Conservation (phyloP, 2,113 vertebrate genomes). For the Serinus canaria region DNA sequence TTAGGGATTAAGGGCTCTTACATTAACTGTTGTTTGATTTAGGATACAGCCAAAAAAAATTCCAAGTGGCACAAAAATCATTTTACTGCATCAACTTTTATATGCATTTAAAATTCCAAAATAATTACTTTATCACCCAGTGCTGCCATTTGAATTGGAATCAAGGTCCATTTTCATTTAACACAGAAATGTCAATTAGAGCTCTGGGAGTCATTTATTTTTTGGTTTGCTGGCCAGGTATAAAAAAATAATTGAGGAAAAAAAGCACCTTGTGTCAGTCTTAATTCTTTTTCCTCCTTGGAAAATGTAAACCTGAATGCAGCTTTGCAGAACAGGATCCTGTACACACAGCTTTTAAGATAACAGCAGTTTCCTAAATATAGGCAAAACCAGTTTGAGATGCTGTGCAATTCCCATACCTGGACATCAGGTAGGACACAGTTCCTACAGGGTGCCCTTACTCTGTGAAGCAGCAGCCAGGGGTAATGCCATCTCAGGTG, state of each 20-base stretch:
- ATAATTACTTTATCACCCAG: slow-evolving; percentile 50
- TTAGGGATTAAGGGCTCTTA: slow-evolving; percentile 14
- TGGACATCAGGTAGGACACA: neutral
- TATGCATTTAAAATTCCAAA: slow-evolving; percentile 44
- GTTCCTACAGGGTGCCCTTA: neutral
- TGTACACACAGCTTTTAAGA: neutral
- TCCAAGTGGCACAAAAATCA: neutral
- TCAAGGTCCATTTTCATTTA: slow-evolving; percentile 55
- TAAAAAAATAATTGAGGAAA: neutral
- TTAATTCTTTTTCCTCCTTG: neutral
- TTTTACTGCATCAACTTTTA: slow-evolving; percentile 49
- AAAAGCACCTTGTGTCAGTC: neutral
- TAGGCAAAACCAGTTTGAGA: neutral
- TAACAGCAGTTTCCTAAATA: neutral
- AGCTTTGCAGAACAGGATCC: neutral
- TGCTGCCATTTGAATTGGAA: slow-evolving; percentile 37
- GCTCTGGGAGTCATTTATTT: slow-evolving; percentile 39
- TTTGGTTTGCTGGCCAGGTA: slow-evolving; percentile 36
- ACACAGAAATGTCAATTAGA: slow-evolving; percentile 54
- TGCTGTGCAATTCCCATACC: neutral
- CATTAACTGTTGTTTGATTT: slow-evolving; percentile 30
- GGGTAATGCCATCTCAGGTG: neutral
- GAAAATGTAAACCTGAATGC: neutral
- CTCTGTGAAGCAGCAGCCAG: neutral
- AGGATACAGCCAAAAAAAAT: neutral